Percentiles rank a stretch among this genome's conserved stretches.
phyloP scores from a whole-genome alignment of 2,888 invertebrate genomes.

The Brachyptera putata region DNA sequence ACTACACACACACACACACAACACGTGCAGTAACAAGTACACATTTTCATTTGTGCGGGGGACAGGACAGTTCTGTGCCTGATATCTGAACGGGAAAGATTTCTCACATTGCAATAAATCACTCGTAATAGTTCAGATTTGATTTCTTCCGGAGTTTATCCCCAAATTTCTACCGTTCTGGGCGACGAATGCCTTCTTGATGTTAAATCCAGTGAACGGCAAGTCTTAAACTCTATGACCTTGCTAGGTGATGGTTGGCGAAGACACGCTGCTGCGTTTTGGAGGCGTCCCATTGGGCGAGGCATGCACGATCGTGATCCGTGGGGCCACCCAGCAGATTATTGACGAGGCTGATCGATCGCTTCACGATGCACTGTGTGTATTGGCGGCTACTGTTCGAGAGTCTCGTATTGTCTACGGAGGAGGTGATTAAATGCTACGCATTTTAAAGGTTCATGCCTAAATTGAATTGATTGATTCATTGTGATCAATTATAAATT shows the following conservation, averaged over 20 bases:
- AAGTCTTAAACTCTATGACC: too few relatives aligned
- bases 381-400: conserved; percentile 89
- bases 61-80: too few relatives aligned
- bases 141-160: too few relatives aligned
- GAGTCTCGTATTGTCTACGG: conserved; percentile 90
- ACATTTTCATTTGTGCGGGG: too few relatives aligned
- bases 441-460: background rate
- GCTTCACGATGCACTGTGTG: conserved; percentile 96
- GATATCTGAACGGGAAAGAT: too few relatives aligned
- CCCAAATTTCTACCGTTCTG: too few relatives aligned
- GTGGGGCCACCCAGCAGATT: conserved; percentile 97
- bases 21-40: too few relatives aligned
- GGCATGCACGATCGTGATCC: conserved; percentile 94
- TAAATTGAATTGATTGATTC: conserved; percentile 13
- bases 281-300: conserved; percentile 92
- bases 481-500: background rate
- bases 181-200: too few relatives aligned
- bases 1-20: too few relatives aligned
- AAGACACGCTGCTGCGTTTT: conserved; percentile 91
- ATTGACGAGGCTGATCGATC: conserved; percentile 98
- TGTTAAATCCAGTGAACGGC: too few relatives aligned
- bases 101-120: too few relatives aligned
- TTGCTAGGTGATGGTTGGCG: conserved; percentile 86
- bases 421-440: conserved; percentile 63
- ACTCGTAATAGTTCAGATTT: too few relatives aligned